Evolutionary conservation across 2,888 invertebrate genomes (phyloP).

Genomic region (Rotaria magnacalcarata): DNA sequence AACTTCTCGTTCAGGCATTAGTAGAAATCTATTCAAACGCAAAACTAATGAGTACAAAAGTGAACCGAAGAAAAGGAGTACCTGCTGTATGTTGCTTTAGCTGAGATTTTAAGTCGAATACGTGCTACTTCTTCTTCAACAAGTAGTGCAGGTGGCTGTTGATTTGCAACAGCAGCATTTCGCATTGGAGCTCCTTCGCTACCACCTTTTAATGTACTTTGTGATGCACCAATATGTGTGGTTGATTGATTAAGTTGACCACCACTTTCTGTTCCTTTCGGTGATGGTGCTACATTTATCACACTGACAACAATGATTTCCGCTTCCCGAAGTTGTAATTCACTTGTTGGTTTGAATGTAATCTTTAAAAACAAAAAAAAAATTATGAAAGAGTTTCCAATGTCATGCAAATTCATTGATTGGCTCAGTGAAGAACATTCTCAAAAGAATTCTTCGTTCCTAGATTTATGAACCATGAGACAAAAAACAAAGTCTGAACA

Average conservation of each 20-base stretch:
- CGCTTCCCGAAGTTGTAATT: neutral
- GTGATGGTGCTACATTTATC: neutral
- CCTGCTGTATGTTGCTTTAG: slow-evolving; percentile 58
- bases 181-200: slow-evolving; percentile 47
- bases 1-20: slow-evolving; percentile 57
- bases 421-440: too few relatives aligned
- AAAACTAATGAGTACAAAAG: too few relatives aligned
- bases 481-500: too few relatives aligned
- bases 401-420: too few relatives aligned
- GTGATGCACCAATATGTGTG: neutral
- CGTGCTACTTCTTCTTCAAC: slow-evolving; percentile 56
- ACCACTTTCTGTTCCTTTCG: slow-evolving; percentile 50
- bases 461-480: too few relatives aligned
- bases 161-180: slow-evolving; percentile 56
- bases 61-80: slow-evolving; percentile 49
- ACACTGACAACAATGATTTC: slow-evolving; percentile 33
- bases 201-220: neutral
- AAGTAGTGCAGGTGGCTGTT: slow-evolving; percentile 58
- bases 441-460: too few relatives aligned
- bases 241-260: slow-evolving; percentile 49
- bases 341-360: neutral
- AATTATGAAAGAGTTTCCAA: too few relatives aligned
- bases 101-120: slow-evolving; percentile 59
- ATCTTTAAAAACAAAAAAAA: neutral
- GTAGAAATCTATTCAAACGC: slow-evolving; percentile 52